These are phyloP conservation scores for Drosophila robusta DNA, from an alignment of 2,888 invertebrate genomes.

Conservation along the genomic window DNA sequence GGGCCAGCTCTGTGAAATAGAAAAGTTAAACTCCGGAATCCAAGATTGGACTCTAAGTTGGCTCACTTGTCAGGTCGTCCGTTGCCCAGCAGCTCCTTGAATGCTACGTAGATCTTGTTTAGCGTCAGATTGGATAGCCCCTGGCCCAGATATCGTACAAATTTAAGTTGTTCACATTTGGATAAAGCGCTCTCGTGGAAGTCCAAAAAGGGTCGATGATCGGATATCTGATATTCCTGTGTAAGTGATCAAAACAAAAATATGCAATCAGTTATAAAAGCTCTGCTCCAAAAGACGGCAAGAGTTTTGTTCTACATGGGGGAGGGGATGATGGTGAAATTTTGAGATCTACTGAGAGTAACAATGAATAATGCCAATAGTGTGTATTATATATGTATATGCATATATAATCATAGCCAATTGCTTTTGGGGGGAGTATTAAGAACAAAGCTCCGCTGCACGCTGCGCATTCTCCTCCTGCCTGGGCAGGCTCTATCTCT, in stretches of 20 bases:
- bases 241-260: constrained; percentile 22
- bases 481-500: background rate
- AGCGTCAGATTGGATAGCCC: constrained; percentile 85
- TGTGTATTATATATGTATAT: constrained; percentile 13
- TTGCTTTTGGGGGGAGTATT: constrained; percentile 25
- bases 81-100: constrained; percentile 83
- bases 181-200: constrained; percentile 85
- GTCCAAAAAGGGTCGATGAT: constrained; percentile 85
- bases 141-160: constrained; percentile 85
- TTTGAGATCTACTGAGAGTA: constrained; percentile 37
- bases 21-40: background rate
- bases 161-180: constrained; percentile 85
- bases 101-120: constrained; percentile 84
- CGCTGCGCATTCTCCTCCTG: constrained; percentile 35
- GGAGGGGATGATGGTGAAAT: constrained; percentile 62
- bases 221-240: constrained; percentile 85
- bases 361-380: constrained; percentile 50
- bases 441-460: constrained; percentile 74
- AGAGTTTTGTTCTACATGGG: constrained; percentile 72
- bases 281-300: constrained; percentile 26
- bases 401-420: constrained; percentile 49
- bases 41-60: background rate
- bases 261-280: constrained; percentile 13
- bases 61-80: constrained; percentile 84
- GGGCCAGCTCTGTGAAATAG: constrained; percentile 64